Base-by-base conservation (phyloP, 2,113 vertebrate species). In the Shinisaurus crocodilurus region DNA sequence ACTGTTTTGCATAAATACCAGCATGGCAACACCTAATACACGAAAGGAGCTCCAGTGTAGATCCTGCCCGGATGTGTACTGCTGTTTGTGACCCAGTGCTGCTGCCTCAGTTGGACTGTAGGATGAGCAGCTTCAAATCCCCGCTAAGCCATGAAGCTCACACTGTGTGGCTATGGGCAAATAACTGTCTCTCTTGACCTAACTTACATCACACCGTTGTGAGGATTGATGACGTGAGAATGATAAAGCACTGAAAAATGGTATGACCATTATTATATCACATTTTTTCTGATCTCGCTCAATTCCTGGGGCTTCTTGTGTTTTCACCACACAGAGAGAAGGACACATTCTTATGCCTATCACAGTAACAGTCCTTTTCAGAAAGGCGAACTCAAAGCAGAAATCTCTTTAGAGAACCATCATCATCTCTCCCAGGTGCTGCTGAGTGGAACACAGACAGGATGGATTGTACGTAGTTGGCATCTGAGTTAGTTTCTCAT, bases 341-440 rank as follows among this genome's bases (percentile, higher is more conserved):
- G 34, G 1, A 50, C 13, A 34, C 18, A 60, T 34, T 34, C 12
- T 54, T 4, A 65, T 63, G 20, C 15, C 57, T 79, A 15, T 45
- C 7, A 76, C 27, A 76, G 20, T 45, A 16, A 18, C 37, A 18
- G 50, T 84, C 0, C 0, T 88, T 93, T 69, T 54, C 75, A 90
- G 16, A 29, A 77, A 34, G 13, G 25, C 32, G 60, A n/a, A 15
- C 23, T 0, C 0, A 82, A 84, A 37, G n/a, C 72, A 37, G n/a
- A 32, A 60, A 81, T 90, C 92, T 89, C 57, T 63, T 60, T 91
- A 80, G 67, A 6, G 2, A 65, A 90, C 80, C 79, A 3, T 84
- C 43, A 63, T 69, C 76, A 16, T 29, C 23, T 77, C 82, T 0
- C 37, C 63, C 37, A 75, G 0, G 32, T 69, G 20, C 0, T 25